Percentiles rank a stretch among this genome's conserved stretches.
These are phyloP conservation scores for Chionoecetes opilio DNA, from an alignment of 1,140 invertebrate species.

Conservation along the genomic window DNA sequence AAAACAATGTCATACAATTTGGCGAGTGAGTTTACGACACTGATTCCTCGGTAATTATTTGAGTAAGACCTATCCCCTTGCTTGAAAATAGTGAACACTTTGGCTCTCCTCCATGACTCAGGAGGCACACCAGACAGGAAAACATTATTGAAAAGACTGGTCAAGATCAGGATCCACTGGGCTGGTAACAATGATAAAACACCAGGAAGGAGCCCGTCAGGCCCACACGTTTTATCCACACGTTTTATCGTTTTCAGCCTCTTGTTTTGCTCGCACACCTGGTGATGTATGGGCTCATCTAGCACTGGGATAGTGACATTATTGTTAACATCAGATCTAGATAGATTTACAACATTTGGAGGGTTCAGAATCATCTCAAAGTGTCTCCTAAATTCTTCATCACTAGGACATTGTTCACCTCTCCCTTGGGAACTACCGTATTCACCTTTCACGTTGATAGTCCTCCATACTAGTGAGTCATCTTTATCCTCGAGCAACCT, in stretches of 20 bases:
- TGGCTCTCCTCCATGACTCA: neutral
- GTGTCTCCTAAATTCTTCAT: neutral
- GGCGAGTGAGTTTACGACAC: constrained; percentile 23
- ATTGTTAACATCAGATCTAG: neutral
- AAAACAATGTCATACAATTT: constrained; percentile 50
- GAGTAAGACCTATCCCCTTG: neutral
- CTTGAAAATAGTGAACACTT: neutral
- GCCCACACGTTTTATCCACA: neutral
- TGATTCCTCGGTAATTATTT: constrained; percentile 23
- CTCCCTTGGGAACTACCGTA: neutral
- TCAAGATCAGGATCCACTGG: constrained; percentile 24
- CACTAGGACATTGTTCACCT: neutral
- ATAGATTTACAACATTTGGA: neutral
- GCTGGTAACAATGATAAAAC: constrained; percentile 36
- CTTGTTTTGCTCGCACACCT: constrained; percentile 21
- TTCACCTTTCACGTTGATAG: neutral
- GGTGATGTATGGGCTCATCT: neutral
- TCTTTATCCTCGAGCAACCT: neutral
- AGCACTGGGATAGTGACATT: neutral
- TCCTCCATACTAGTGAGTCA: neutral
- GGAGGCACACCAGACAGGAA: constrained; percentile 34
- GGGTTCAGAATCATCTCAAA: neutral
- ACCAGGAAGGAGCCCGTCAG: neutral
- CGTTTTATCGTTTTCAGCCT: no score
- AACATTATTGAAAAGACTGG: neutral